Conservation (phyloP, 2,797 vertebrate genomes). For the Rousettus madagascariensis region DNA sequence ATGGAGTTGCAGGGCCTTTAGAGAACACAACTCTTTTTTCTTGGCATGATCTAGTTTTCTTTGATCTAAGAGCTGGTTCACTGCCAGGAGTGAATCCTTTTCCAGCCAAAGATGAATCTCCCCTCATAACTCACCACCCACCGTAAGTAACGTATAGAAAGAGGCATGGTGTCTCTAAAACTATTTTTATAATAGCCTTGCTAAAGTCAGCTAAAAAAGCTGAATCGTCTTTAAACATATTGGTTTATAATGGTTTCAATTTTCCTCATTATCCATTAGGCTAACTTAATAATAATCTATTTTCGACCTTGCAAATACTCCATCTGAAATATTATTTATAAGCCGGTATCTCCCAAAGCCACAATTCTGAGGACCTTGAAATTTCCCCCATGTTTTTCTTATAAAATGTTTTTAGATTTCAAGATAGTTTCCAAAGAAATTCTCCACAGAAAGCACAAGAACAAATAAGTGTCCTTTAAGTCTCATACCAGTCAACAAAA, state of each 20-base stretch:
- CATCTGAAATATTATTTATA: background rate
- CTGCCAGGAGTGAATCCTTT: slow-evolving; percentile 44
- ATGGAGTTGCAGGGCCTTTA: background rate
- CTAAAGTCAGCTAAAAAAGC: slow-evolving; percentile 1
- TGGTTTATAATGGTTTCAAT: background rate
- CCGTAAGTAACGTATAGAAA: background rate
- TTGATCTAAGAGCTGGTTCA: slow-evolving; percentile 39
- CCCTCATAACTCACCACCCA: background rate
- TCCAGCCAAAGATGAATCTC: slow-evolving; percentile 28
- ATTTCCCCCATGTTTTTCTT: background rate
- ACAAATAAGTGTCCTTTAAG: slow-evolving; percentile 35
- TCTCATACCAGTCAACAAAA: background rate
- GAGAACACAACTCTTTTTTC: background rate
- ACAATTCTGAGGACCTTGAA: slow-evolving; percentile 15
- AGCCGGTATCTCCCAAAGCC: background rate
- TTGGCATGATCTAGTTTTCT: slow-evolving; percentile 52
- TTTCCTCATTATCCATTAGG: background rate
- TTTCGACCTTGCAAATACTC: slow-evolving; percentile 3
- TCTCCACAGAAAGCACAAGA: slow-evolving; percentile 2
- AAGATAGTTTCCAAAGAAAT: slow-evolving; percentile 42
- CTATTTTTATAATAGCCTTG: background rate
- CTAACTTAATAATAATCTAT: slow-evolving; percentile 15
- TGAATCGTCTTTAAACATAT: background rate
- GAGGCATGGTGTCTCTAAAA: background rate
- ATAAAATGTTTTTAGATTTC: slow-evolving; percentile 46